Evolutionary conservation across 2,888 invertebrate species (phyloP).

Genomic region (Hermaeophaga mercurialis): DNA sequence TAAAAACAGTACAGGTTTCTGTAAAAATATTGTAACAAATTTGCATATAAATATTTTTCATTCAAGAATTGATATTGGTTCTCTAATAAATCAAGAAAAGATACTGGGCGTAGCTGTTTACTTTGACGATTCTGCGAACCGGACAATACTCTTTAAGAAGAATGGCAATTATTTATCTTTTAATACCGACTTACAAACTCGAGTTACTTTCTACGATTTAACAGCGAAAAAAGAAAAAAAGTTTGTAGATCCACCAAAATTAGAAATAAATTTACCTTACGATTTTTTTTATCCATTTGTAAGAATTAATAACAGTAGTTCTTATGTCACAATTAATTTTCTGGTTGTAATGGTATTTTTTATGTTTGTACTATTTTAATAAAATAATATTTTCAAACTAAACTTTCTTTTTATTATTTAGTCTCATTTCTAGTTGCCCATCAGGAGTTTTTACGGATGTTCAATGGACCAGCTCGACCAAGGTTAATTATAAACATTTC

Average conservation of each 20-base stretch:
- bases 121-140: constrained; percentile 39
- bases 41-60: constrained; percentile 58
- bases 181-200: constrained; percentile 40
- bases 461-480: no score
- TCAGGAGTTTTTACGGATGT: no score
- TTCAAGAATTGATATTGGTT: constrained; percentile 53
- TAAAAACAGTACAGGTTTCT: constrained; percentile 47
- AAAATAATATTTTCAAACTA: constrained; percentile 1
- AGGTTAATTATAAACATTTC: no score
- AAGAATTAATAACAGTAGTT: constrained; percentile 44
- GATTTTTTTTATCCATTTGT: constrained; percentile 70
- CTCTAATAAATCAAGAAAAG: constrained; percentile 51
- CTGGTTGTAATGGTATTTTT: constrained; percentile 2
- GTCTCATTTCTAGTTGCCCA: no score
- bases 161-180: constrained; percentile 30
- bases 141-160: constrained; percentile 33
- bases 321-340: background rate
- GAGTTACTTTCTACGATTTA: constrained; percentile 58
- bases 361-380: constrained; percentile 12
- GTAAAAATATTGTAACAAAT: constrained; percentile 52
- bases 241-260: constrained; percentile 62
- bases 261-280: constrained; percentile 63
- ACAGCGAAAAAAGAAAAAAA: constrained; percentile 57
- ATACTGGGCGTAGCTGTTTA: constrained; percentile 48
- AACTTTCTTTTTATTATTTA: background rate